A percentile compares a stretch with the other conserved stretches of the same genome.
Conservation (phyloP, 2,113 vertebrate genomes). For the Chionis minor region DNA sequence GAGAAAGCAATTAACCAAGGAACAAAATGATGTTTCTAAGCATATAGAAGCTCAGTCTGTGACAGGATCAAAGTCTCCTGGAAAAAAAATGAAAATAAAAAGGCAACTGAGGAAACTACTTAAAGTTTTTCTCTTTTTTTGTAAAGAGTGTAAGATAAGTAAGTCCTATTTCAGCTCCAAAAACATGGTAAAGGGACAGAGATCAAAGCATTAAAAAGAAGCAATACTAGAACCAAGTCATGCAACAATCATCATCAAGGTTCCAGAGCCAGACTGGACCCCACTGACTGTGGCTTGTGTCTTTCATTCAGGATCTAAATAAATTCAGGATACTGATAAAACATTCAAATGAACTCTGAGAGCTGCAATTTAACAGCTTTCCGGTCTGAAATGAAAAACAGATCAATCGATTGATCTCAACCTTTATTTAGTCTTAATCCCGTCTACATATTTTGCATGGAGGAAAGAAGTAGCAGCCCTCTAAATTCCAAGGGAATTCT, state of each 20-base stretch:
- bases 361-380: neutral
- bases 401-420: neutral
- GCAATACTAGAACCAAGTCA: neutral
- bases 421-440: neutral
- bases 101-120: neutral
- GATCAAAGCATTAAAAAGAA: neutral
- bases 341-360: neutral
- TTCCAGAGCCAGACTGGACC: neutral
- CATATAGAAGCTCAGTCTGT: neutral
- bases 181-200: neutral
- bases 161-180: neutral
- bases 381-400: neutral
- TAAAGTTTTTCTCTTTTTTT: neutral
- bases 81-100: neutral
- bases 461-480: neutral
- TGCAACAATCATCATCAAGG: neutral
- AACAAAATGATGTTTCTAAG: neutral
- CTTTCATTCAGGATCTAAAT: neutral
- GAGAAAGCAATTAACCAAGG: constrained; percentile 53
- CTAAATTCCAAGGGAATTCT: neutral
- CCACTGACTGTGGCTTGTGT: neutral
- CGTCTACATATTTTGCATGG: neutral
- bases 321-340: neutral
- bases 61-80: neutral
- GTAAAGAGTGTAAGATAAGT: neutral